Percentiles rank a stretch among this genome's conserved stretches.
These are phyloP conservation scores for Heterotilapia buettikoferi DNA, from an alignment of 2,113 vertebrate genomes.

Conservation along the genomic window DNA sequence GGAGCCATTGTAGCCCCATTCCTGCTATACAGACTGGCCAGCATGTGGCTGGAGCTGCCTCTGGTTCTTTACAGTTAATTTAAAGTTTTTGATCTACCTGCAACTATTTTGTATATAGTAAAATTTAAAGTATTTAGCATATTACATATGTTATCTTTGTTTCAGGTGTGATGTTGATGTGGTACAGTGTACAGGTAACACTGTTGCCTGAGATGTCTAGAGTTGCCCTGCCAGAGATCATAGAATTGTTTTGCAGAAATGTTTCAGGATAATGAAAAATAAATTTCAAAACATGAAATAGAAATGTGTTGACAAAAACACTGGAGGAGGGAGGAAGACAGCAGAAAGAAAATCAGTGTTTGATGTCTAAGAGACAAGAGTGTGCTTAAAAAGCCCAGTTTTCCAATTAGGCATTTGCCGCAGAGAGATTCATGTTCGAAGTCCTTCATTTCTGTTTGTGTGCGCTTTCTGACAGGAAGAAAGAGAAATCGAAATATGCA, in stretches of 20 bases:
- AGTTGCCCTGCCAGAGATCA: slow-evolving; percentile 10
- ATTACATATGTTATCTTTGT: neutral
- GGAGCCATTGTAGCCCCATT: neutral
- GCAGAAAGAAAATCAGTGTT: neutral
- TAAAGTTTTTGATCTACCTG: neutral
- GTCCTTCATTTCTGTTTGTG: neutral
- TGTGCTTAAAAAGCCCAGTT: neutral
- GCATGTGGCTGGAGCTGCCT: neutral
- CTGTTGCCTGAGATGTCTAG: neutral
- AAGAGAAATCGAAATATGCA: neutral
- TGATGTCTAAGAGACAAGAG: neutral
- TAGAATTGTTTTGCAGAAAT: neutral
- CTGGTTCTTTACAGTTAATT: neutral
- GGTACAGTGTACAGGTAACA: slow-evolving; percentile 1
- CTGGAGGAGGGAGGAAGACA: neutral
- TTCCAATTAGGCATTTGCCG: neutral
- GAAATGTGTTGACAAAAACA: neutral
- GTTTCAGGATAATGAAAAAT: neutral
- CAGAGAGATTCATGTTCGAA: neutral
- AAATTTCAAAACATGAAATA: neutral
- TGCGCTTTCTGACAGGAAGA: neutral
- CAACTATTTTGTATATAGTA: neutral
- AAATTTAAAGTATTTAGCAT: neutral
- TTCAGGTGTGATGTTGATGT: slow-evolving; percentile 3
- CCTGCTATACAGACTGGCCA: neutral